Evolutionary conservation across 2,888 invertebrate species (phyloP), one percentile per base, ranked within the genome.

Genomic region (Limnephilus auricula): DNA sequence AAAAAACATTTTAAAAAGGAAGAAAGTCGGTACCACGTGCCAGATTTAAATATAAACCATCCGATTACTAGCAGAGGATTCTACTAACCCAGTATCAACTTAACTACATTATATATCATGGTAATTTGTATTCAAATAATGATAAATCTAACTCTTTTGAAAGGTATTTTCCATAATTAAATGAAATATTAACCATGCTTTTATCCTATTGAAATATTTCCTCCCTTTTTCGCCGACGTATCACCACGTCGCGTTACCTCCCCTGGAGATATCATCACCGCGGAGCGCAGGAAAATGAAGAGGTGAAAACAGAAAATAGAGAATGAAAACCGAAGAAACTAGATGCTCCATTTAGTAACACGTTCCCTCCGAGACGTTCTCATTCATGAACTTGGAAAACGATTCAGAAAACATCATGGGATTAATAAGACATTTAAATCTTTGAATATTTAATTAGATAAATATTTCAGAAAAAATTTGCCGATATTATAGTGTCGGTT

Each of bases 191-290:
- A 65, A n/a, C n/a, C 25, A 18, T 34, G 34, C 18, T 32, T 34
- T 82, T 82, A 34, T 82, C 5, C 25, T 82, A 82, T 37, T 82
- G 25, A 82, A 82, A 82, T 34, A 82, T 34, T 34, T 82, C 32
- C 12, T 82, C 34, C 6, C 34, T 65, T 65, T n/a, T 65, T 65
- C 9, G 13, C 40, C 37, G 5, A 82, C 34, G 85, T 37, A 30
- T 85, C 85, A 85, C 45, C 85, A 85, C 85, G 85, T 65, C 65
- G 25, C 25, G 65, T 65, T 25, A 25, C 85, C 85, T 85, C 85
- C 12, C 45, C 32, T 31, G 15, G 32, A 87, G 87, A 78, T 78
- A 78, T 78, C 65, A 78, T 87, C 87, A 78, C 87, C 50, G 10
- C 37, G 25, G 25, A 65, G 65, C n/a, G 25, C 65, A 65, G n/a